Conservation (phyloP, 2,797 vertebrate species). For the Rhinatrema bivittatum region DNA sequence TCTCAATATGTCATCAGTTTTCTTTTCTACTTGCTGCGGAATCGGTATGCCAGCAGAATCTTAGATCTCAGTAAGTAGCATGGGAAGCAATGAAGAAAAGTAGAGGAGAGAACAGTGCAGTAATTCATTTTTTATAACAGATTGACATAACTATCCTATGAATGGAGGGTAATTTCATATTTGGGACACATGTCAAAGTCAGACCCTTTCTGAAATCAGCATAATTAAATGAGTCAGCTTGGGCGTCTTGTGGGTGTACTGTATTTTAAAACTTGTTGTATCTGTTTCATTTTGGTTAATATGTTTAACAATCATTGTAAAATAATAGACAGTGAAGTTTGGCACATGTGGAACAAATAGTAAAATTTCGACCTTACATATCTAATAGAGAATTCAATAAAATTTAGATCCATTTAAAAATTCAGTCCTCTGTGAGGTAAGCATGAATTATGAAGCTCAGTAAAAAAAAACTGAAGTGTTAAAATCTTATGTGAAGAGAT, state of each 20-base stretch:
- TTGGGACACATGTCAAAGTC: too few relatives aligned
- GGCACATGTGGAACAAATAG: constrained; percentile 9
- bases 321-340: constrained; percentile 28
- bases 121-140: too few relatives aligned
- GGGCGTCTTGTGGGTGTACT: constrained; percentile 13
- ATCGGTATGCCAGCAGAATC: too few relatives aligned
- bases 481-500: constrained; percentile 12
- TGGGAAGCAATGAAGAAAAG: too few relatives aligned
- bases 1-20: too few relatives aligned
- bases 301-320: constrained; percentile 20
- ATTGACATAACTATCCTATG: too few relatives aligned
- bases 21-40: too few relatives aligned
- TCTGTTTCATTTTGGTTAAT: constrained; percentile 18
- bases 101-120: too few relatives aligned
- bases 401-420: neutral
- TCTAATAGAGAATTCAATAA: constrained; percentile 4
- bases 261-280: constrained; percentile 23
- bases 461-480: constrained; percentile 9
- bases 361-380: constrained; percentile 14
- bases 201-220: constrained; percentile 8
- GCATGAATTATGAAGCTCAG: constrained; percentile 4
- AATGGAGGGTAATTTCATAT: too few relatives aligned
- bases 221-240: constrained; percentile 20
- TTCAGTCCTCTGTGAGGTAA: constrained; percentile 4
- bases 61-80: too few relatives aligned